These are phyloP conservation scores for Scrobipalpa costella DNA, from an alignment of 2,888 invertebrate genomes.

Conservation along the genomic window DNA sequence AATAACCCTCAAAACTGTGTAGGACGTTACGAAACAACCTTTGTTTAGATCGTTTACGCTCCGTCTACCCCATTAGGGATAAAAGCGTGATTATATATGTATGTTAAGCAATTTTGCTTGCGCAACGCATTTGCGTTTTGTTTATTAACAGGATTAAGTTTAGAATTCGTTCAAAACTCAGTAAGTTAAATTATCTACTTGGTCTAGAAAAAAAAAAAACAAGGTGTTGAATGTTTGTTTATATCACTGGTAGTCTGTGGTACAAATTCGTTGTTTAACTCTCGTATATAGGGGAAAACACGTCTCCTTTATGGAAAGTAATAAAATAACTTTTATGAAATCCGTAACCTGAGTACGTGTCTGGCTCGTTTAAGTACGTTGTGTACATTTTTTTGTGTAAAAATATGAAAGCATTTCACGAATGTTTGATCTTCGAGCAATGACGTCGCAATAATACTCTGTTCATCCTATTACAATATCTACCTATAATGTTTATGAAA, in stretches of 20 bases:
- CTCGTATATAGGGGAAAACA: conserved; percentile 24
- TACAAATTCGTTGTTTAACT: conserved; percentile 13
- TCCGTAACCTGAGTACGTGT: conserved; percentile 45
- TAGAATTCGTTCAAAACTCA: too few relatives aligned
- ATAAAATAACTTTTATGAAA: conserved; percentile 48
- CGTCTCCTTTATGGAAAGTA: conserved; percentile 36
- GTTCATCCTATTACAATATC: neutral
- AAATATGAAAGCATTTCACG: neutral
- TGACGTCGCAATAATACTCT: neutral
- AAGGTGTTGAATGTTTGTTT: too few relatives aligned
- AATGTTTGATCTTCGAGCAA: neutral
- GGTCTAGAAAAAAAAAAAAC: too few relatives aligned
- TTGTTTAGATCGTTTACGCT: too few relatives aligned
- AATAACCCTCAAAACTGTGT: too few relatives aligned
- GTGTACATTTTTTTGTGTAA: neutral
- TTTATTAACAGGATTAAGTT: too few relatives aligned
- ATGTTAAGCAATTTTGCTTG: too few relatives aligned
- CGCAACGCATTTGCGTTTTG: too few relatives aligned
- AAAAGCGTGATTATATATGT: too few relatives aligned
- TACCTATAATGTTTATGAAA: neutral
- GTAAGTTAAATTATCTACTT: too few relatives aligned
- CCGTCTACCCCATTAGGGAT: too few relatives aligned
- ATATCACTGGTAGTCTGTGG: neutral
- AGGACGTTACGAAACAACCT: too few relatives aligned
- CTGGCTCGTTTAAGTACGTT: conserved; percentile 33